Evolutionary conservation across 2,888 invertebrate genomes (phyloP).

Genomic region (Aspidiotus destructor): DNA sequence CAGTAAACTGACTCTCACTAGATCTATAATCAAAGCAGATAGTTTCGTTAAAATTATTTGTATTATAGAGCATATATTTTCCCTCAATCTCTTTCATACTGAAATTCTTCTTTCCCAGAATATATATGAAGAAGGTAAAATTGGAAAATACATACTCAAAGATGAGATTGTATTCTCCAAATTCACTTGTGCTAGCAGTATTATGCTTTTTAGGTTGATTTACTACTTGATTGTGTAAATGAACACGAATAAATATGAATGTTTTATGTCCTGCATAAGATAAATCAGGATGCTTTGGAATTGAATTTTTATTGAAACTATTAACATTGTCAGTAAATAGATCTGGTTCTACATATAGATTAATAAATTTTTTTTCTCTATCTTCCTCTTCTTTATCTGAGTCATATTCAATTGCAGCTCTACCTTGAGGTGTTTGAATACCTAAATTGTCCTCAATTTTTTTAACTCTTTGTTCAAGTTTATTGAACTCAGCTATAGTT

Average conservation of each 20-base stretch:
- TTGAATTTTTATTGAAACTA: slow-evolving; percentile 4
- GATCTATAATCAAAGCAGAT: too few species aligned
- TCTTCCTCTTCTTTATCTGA: neutral
- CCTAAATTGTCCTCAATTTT: slow-evolving; percentile 16
- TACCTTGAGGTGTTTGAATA: neutral
- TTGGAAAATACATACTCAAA: slow-evolving; percentile 4
- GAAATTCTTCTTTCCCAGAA: neutral
- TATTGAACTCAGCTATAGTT: slow-evolving; percentile 12
- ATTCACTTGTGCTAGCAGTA: neutral
- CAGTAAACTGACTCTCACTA: too few species aligned
- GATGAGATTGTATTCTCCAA: neutral
- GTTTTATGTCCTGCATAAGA: slow-evolving; percentile 7
- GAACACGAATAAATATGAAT: slow-evolving; percentile 8
- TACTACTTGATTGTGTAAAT: slow-evolving; percentile 4
- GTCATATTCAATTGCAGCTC: neutral
- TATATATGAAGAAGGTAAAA: slow-evolving; percentile 8
- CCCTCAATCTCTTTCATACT: too few species aligned
- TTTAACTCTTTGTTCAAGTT: slow-evolving; percentile 18
- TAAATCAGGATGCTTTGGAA: slow-evolving; percentile 8
- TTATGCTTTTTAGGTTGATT: neutral
- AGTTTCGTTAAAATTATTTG: too few species aligned
- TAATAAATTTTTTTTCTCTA: neutral
- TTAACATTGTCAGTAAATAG: neutral
- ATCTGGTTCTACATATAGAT: slow-evolving; percentile 7
- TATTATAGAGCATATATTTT: too few species aligned